Evolutionary conservation across 2,113 vertebrate species (phyloP).

Genomic region (Hystrix cristata): DNA sequence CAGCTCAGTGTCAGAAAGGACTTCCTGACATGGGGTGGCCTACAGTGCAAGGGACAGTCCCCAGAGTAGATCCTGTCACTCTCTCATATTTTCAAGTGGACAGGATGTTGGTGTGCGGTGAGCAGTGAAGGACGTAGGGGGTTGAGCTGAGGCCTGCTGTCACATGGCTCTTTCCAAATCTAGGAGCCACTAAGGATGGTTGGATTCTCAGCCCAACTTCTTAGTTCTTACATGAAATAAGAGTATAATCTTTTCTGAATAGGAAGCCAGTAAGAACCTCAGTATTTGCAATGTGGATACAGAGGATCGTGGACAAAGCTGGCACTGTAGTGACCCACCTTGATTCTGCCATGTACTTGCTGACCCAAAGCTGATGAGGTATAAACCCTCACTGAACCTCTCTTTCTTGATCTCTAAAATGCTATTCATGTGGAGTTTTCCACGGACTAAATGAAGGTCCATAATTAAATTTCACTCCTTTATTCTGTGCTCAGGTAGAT

Average conservation of each 20-base stretch:
- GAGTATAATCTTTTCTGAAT: background rate
- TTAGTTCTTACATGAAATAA: background rate
- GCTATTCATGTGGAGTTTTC: background rate
- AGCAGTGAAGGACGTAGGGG: rapidly evolving
- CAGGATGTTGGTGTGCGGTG: background rate
- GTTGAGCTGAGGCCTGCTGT: background rate
- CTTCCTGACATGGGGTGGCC: background rate
- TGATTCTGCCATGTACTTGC: too few species aligned
- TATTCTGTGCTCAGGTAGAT: background rate
- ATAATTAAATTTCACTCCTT: background rate
- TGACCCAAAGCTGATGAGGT: background rate
- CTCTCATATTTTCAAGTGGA: background rate
- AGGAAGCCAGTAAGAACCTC: background rate
- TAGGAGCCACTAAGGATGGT: too few species aligned
- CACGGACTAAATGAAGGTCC: background rate
- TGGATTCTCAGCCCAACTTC: background rate
- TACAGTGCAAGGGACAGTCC: background rate
- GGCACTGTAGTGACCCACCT: rapidly evolving
- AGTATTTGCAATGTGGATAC: background rate
- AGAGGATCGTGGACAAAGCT: rapidly evolving
- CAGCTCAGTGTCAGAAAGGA: background rate
- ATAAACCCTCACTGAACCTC: background rate
- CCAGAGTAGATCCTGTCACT: background rate
- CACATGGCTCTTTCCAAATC: background rate
- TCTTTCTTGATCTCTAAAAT: background rate